Evolutionary conservation across 2,797 vertebrate species (phyloP).

Genomic region (Alauda arvensis): DNA sequence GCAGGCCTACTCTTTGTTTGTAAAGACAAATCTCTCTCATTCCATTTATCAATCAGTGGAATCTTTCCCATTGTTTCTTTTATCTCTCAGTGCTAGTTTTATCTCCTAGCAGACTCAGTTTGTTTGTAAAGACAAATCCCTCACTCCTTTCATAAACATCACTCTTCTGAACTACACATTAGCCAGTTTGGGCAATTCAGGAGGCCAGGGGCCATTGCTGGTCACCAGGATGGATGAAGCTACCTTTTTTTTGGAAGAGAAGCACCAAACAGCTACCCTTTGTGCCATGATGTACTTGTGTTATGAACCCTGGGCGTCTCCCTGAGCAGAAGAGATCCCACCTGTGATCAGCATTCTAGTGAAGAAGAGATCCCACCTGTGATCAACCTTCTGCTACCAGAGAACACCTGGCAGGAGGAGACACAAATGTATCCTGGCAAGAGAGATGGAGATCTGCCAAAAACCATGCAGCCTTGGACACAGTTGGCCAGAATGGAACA

Average conservation of each 20-base stretch:
- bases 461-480: neutral
- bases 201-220: neutral
- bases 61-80: neutral
- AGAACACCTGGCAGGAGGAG: neutral
- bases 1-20: neutral
- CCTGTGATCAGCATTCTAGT: neutral
- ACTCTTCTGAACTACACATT: neutral
- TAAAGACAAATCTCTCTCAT: neutral
- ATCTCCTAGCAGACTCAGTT: neutral
- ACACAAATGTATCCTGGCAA: fast-evolving
- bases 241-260: neutral
- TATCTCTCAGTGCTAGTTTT: neutral
- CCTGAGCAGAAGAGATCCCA: neutral
- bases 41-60: neutral
- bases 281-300: neutral
- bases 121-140: neutral
- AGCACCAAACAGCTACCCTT: neutral
- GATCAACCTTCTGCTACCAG: neutral
- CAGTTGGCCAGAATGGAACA: fast-evolving
- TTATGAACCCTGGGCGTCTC: neutral
- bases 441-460: neutral
- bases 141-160: neutral
- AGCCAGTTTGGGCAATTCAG: neutral
- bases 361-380: neutral
- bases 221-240: neutral